Evolutionary conservation across 2,888 invertebrate genomes (phyloP).

Genomic region (Ormyrus pomaceus): DNA sequence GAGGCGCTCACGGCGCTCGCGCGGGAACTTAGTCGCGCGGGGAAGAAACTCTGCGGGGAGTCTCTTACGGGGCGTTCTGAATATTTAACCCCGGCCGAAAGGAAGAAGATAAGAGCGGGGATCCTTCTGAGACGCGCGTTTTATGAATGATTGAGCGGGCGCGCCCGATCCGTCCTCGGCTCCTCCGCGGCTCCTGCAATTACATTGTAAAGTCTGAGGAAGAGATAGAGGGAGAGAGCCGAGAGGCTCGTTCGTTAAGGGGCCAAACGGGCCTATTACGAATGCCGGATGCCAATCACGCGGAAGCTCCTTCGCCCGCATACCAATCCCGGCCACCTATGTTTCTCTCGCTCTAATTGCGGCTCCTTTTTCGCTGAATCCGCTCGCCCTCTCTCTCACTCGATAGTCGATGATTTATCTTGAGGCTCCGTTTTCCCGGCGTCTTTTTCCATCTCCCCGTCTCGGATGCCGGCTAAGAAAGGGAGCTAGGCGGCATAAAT

Average conservation of each 20-base stretch:
- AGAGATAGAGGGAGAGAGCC: neutral
- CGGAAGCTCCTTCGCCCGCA: slow-evolving; percentile 63
- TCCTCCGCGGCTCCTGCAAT: slow-evolving; percentile 43
- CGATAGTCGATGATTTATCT: slow-evolving; percentile 52
- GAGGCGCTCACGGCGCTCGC: too few relatives aligned
- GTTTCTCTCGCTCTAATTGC: slow-evolving; percentile 41
- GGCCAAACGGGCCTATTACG: slow-evolving; percentile 59
- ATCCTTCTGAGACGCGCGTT: slow-evolving; percentile 49
- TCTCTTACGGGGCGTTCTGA: slow-evolving; percentile 13
- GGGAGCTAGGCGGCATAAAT: slow-evolving; percentile 46
- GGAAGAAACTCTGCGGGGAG: slow-evolving; percentile 35
- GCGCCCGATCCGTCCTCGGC: neutral
- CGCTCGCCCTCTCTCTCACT: slow-evolving; percentile 14
- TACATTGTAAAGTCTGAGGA: slow-evolving; percentile 24
- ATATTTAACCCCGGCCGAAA: slow-evolving; percentile 40
- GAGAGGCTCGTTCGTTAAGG: slow-evolving; percentile 30
- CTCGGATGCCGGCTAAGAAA: slow-evolving; percentile 39
- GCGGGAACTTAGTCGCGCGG: neutral
- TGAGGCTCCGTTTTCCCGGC: slow-evolving; percentile 4
- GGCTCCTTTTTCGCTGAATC: slow-evolving; percentile 46
- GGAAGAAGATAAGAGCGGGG: neutral
- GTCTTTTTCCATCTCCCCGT: neutral
- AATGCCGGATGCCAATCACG: slow-evolving; percentile 68
- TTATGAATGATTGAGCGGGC: slow-evolving; percentile 52
- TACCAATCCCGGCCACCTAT: slow-evolving; percentile 61